These are phyloP conservation scores for Nipponia nippon DNA, from an alignment of 2,113 vertebrate species.

Conservation along the genomic window DNA sequence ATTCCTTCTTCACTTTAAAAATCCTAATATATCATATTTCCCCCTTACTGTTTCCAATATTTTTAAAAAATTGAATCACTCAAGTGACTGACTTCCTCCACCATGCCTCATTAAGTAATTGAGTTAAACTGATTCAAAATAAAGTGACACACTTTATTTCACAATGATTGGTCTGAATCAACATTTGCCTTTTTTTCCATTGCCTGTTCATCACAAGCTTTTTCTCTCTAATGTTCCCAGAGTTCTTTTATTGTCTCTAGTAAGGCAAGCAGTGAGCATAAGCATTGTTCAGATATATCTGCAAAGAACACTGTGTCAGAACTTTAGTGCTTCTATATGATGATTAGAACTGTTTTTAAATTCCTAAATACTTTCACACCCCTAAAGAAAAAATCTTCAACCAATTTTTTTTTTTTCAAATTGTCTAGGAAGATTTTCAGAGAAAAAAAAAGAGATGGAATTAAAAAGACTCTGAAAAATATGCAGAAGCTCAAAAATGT, in stretches of 20 bases:
- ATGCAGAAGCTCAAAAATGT: background rate
- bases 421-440: background rate
- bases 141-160: constrained; percentile 52
- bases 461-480: background rate
- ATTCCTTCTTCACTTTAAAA: background rate
- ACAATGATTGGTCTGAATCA: constrained; percentile 38
- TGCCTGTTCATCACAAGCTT: background rate
- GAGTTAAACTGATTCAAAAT: constrained; percentile 55
- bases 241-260: background rate
- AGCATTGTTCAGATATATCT: background rate
- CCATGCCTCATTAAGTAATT: constrained; percentile 45
- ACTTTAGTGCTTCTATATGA: background rate
- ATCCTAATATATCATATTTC: background rate
- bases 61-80: constrained; percentile 47
- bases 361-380: background rate
- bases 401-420: background rate
- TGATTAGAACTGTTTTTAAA: background rate
- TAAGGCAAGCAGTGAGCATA: background rate
- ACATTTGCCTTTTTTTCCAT: constrained; percentile 30
- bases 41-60: background rate
- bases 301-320: background rate
- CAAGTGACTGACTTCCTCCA: background rate
- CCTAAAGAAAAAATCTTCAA: background rate
- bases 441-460: background rate
- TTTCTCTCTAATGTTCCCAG: background rate